phyloP scores from a whole-genome alignment of 2,888 invertebrate species.

The Drosophila paramelanica region DNA sequence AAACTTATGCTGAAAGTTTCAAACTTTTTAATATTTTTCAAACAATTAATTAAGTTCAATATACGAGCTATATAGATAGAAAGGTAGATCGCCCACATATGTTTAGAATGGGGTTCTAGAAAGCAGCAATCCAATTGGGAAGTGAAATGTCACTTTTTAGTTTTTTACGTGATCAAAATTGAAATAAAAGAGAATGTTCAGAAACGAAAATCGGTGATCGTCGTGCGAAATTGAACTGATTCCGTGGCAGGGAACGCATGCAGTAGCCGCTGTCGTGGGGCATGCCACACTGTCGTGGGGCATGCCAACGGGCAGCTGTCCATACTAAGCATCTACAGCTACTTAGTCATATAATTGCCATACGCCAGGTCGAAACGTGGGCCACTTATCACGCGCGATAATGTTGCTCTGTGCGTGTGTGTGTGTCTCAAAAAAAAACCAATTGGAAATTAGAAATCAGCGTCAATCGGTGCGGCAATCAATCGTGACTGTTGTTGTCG shows the following conservation, averaged over 20 bases:
- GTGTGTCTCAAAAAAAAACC: constrained; percentile 51
- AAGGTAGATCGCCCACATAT: too few relatives aligned
- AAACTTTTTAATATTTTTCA: too few relatives aligned
- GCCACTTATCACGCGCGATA: constrained; percentile 72
- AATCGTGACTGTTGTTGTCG: constrained; percentile 76
- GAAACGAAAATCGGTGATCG: background rate
- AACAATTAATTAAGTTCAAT: too few relatives aligned
- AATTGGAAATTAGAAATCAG: constrained; percentile 80
- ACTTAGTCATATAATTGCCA: constrained; percentile 64
- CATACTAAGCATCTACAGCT: constrained; percentile 62
- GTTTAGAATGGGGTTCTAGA: background rate
- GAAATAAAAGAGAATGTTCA: constrained; percentile 1
- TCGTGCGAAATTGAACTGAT: constrained; percentile 35
- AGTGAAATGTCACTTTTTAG: background rate
- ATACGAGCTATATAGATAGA: too few relatives aligned
- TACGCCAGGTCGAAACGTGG: constrained; percentile 44
- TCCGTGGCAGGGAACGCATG: constrained; percentile 22
- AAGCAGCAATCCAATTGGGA: background rate
- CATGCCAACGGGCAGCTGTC: constrained; percentile 42
- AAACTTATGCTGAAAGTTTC: too few relatives aligned
- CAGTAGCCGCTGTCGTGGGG: constrained; percentile 31
- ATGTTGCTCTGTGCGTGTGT: constrained; percentile 39
- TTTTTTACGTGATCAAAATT: constrained; percentile 23
- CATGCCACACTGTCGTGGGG: constrained; percentile 30
- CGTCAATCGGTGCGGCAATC: constrained; percentile 79